These are phyloP conservation scores for Dendroctonus valens DNA, from an alignment of 1,140 invertebrate genomes.

Conservation along the genomic window DNA sequence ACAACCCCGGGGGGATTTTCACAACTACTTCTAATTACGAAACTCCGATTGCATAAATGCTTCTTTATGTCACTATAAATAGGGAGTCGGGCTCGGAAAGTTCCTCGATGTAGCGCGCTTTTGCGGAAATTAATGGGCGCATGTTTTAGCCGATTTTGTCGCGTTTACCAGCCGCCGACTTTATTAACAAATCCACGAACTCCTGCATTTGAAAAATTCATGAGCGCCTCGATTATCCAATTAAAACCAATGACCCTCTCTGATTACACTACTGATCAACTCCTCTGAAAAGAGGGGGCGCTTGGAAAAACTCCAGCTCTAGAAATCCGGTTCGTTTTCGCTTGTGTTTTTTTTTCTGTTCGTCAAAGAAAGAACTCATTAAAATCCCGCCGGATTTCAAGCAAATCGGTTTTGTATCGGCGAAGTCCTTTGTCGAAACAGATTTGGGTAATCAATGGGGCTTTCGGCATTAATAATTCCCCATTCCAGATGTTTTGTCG, in stretches of 20 bases:
- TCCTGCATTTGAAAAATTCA: constrained; percentile 11
- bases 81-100: constrained; percentile 11
- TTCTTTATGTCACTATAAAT: constrained; percentile 35
- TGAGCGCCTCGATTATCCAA: constrained; percentile 18
- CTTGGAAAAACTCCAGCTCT: constrained; percentile 6
- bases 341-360: constrained; percentile 6
- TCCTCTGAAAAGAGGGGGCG: constrained; percentile 1
- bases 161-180: neutral
- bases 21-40: constrained; percentile 33
- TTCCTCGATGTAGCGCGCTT: neutral
- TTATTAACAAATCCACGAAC: constrained; percentile 3
- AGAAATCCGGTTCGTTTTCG: no score
- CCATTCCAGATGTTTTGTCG: no score
- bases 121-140: constrained; percentile 24
- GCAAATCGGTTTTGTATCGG: no score
- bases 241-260: constrained; percentile 28
- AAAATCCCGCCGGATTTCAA: constrained; percentile 11
- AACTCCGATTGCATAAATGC: constrained; percentile 33
- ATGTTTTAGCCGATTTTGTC: constrained; percentile 11
- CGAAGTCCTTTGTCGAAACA: no score
- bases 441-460: no score
- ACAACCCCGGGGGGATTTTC: constrained; percentile 24
- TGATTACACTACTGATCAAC: constrained; percentile 16
- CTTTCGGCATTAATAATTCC: no score
- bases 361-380: constrained; percentile 26